These are phyloP conservation scores for Lasioglossum calceatum DNA, from an alignment of 2,888 invertebrate species.

Conservation along the genomic window DNA sequence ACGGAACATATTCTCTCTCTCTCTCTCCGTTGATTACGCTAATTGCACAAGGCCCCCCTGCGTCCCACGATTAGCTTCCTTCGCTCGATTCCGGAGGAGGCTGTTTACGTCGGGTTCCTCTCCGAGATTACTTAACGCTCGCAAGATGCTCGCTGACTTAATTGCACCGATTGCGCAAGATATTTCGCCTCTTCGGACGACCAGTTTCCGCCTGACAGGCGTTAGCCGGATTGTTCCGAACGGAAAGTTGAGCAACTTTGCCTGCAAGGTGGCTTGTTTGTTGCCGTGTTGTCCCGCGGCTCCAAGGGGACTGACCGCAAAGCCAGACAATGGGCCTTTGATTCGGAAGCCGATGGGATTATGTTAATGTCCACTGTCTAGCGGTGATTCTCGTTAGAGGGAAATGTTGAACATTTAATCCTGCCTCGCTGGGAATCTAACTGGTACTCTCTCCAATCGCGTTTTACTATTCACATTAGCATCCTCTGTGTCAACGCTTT, in stretches of 20 bases:
- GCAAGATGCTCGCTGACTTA: constrained; percentile 12
- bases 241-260: constrained; percentile 3
- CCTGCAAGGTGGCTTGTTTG: background rate
- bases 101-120: background rate
- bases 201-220: constrained; percentile 23
- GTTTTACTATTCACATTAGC: background rate
- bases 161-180: constrained; percentile 22
- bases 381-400: background rate
- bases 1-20: constrained; percentile 4
- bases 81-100: constrained; percentile 2
- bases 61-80: constrained; percentile 11
- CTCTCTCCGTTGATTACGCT: constrained; percentile 25
- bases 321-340: constrained; percentile 7
- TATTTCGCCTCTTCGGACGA: constrained; percentile 16
- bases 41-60: constrained; percentile 28
- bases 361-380: constrained; percentile 4
- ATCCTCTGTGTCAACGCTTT: background rate
- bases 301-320: constrained; percentile 6
- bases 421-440: background rate
- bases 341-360: constrained; percentile 10
- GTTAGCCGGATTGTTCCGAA: background rate
- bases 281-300: background rate
- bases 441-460: background rate
- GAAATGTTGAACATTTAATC: constrained; percentile 6
- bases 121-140: constrained; percentile 25